Conservation (phyloP, 2,113 vertebrate species). For the Pagrus major region DNA sequence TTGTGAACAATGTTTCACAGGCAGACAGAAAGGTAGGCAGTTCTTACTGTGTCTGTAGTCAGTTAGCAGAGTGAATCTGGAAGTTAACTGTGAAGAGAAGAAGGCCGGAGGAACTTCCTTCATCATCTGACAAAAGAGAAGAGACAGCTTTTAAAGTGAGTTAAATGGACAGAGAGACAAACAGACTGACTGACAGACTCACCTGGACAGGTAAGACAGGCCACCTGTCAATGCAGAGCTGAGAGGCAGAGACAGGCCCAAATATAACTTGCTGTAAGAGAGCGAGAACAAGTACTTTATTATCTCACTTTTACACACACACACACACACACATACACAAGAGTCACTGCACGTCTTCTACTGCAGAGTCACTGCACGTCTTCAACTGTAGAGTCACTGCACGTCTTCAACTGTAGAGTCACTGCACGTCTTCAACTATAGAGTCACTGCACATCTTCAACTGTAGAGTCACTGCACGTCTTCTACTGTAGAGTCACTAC, state of each 20-base stretch:
- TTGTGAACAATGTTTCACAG: too few species aligned
- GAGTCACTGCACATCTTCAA: too few species aligned
- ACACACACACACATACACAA: too few species aligned
- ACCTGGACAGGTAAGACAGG: conserved; percentile 47
- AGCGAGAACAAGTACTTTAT: background rate
- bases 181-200: background rate
- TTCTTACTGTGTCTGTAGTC: conserved; percentile 55
- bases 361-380: too few species aligned
- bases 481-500: too few species aligned
- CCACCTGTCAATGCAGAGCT: conserved; percentile 17
- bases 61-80: conserved; percentile 47
- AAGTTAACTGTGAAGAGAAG: conserved; percentile 26
- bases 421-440: too few species aligned
- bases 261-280: conserved; percentile 6
- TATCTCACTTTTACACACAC: too few species aligned
- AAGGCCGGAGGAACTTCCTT: conserved; percentile 23
- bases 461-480: too few species aligned
- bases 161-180: background rate
- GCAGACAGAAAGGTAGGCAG: background rate
- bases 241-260: conserved; percentile 16
- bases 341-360: too few species aligned
- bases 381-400: too few species aligned
- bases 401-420: too few species aligned
- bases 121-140: conserved; percentile 21
- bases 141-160: background rate